A percentile compares a stretch with the other conserved stretches of the same genome.
These are phyloP conservation scores for Cyclophora albipunctata DNA, from an alignment of 2,888 invertebrate species.

Conservation along the genomic window DNA sequence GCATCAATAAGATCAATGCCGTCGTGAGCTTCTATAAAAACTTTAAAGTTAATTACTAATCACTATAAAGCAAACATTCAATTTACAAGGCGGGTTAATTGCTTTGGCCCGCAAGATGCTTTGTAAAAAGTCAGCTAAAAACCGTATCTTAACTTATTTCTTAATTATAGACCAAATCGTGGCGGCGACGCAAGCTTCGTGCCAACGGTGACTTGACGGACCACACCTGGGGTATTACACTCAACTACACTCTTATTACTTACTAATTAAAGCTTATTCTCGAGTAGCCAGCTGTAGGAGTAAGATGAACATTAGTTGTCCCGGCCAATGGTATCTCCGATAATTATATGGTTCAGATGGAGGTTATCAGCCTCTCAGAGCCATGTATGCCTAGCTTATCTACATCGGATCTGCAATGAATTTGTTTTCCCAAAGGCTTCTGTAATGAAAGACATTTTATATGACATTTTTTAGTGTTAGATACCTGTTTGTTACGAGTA, in stretches of 20 bases:
- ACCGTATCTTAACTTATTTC: slow-evolving; percentile 74
- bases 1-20: slow-evolving; percentile 52
- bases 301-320: slow-evolving; percentile 42
- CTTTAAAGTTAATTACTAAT: slow-evolving; percentile 70
- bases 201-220: slow-evolving; percentile 49
- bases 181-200: slow-evolving; percentile 60
- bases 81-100: slow-evolving; percentile 74
- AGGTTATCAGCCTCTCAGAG: slow-evolving; percentile 70
- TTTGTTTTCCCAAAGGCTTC: slow-evolving; percentile 25
- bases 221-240: slow-evolving; percentile 16
- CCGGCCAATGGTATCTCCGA: slow-evolving; percentile 64
- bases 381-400: slow-evolving; percentile 55
- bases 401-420: slow-evolving; percentile 42
- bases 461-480: too few species aligned
- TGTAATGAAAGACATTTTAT: neutral
- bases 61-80: slow-evolving; percentile 75
- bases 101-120: slow-evolving; percentile 61
- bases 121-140: slow-evolving; percentile 70
- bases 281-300: slow-evolving; percentile 16
- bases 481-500: too few species aligned
- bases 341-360: slow-evolving; percentile 67
- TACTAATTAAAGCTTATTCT: slow-evolving; percentile 30
- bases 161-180: slow-evolving; percentile 75
- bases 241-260: slow-evolving; percentile 27
- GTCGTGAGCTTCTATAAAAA: slow-evolving; percentile 58